Base-by-base conservation (phyloP, 2,888 invertebrate genomes). In the Timema cristinae region DNA sequence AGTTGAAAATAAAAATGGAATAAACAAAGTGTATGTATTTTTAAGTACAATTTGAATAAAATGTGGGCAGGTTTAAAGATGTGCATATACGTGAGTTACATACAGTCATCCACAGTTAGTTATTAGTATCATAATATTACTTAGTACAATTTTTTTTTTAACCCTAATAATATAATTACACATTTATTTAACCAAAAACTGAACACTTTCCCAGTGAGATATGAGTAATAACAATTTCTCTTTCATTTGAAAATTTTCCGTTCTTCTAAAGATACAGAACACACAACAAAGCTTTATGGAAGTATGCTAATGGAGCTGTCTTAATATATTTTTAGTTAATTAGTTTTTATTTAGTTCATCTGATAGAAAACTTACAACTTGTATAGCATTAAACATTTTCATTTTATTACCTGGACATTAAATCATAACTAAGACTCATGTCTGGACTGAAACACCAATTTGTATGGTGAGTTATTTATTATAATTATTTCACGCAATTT, bases 51-150 rank as follows among this genome's bases (percentile, higher is more conserved):
- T 71, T 63, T 71, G 51, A 56, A 72, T 68, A 71, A 52, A 72
- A 66, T 54, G 71, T 68, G 61, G 67, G 59, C 67, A 51, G 48
- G 70, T 61, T 67, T 56, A 50, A 47, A 69, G 71, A 32, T 68
- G 69, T 73, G 70, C 70, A 54, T 52, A 69, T 70, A 73, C 71
- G 71, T 66, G 66, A 51, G n/a, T 71, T 66, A 73, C 67, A 71
- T 70, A 73, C 71, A 73, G 68, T 61, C 71, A 73, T 67, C 67
- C 69, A 71, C 73, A 73, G 59, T 66, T 71, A 73, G 61, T 66
- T 73, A 71, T 67, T 71, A 67, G 13, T 50, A 11, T 67, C 32
- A 50, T 51, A 54, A 52, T 52, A 52, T 68, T 70, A 66, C 61
- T 16, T 69, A 67, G 50, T 71, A 71, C 51, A 61, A 51, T 56